Evolutionary conservation across 2,113 vertebrate species (phyloP), one percentile per base, ranked within the genome.

Genomic region (Osmerus mordax): DNA sequence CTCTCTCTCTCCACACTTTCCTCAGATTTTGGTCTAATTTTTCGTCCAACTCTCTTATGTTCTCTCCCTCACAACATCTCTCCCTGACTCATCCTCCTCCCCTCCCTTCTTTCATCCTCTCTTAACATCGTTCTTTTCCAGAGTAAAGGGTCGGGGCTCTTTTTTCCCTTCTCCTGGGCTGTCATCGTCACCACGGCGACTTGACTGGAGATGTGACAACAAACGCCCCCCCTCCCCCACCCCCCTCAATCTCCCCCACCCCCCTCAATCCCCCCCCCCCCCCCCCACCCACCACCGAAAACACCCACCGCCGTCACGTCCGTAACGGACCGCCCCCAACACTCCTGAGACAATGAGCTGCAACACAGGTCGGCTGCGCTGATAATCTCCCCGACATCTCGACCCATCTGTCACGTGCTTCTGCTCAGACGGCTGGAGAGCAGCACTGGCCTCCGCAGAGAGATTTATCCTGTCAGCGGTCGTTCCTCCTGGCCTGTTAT

Each of bases 311-410:
- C 71, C 78, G 21, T 23, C 21, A 23, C 21, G 1, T 23, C 21
- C 21, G 21, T 23, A 23, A 23, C 1, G 21, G 21, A 23, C 21
- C 71, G 65, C 73, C 71, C 73, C 78, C 69, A 75, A 81, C 69
- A 77, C 61, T 72, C 73, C 63, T 32, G 29, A 32, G 29, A 59
- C 67, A 74, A 29, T 61, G 16, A 23, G 71, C 74, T 70, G 53
- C 19, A 71, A 73, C 61, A 74, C 60, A 53, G 63, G 78, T 52
- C 73, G 69, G 51, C 69, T 73, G 78, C 72, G 70, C 70, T 59
- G 72, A 86, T 72, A 74, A 77, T 71, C 64, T 74, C 36, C 81
- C 81, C 21, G 80, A 83, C 73, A 69, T 81, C 73, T 83, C 72
- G 74, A 74, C 74, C 12, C 77, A 72, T 74, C 71, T 76, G 78